These are phyloP conservation scores for Agrochola litura DNA, from an alignment of 2,888 invertebrate species.

Conservation along the genomic window DNA sequence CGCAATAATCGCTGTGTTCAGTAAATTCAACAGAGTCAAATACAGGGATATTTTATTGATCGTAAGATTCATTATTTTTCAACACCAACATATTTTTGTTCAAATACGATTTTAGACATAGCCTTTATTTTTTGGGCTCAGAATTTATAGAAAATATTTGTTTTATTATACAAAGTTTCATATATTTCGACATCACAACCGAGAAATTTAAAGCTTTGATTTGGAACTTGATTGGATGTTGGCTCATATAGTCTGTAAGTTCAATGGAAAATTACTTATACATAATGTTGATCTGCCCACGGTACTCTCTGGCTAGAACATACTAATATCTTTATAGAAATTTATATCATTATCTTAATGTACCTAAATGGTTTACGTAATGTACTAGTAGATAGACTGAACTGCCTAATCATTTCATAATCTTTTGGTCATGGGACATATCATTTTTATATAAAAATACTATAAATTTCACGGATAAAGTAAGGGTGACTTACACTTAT, in stretches of 20 bases:
- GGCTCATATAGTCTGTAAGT: slow-evolving; percentile 83
- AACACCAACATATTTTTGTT: slow-evolving; percentile 76
- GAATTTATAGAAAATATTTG: slow-evolving; percentile 67
- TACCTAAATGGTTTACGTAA: slow-evolving; percentile 73
- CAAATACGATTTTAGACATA: slow-evolving; percentile 68
- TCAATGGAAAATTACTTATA: slow-evolving; percentile 72
- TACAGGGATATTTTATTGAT: slow-evolving; percentile 90
- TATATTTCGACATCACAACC: slow-evolving; percentile 76
- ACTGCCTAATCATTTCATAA: slow-evolving; percentile 80
- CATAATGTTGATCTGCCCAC: slow-evolving; percentile 75
- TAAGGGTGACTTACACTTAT: slow-evolving; percentile 66
- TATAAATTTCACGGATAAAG: slow-evolving; percentile 64
- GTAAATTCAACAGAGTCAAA: slow-evolving; percentile 88
- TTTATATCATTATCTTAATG: slow-evolving; percentile 71
- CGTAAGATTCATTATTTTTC: slow-evolving; percentile 79
- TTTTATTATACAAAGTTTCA: slow-evolving; percentile 63
- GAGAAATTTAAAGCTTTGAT: slow-evolving; percentile 88
- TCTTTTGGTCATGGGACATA: slow-evolving; percentile 82
- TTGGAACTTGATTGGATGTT: slow-evolving; percentile 87
- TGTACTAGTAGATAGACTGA: slow-evolving; percentile 77
- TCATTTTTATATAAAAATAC: slow-evolving; percentile 78
- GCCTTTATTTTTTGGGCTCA: slow-evolving; percentile 66
- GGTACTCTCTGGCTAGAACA: slow-evolving; percentile 78
- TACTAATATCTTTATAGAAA: slow-evolving; percentile 70
- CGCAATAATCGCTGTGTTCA: slow-evolving; percentile 85